Evolutionary conservation across 2,113 vertebrate genomes (phyloP).

Genomic region (Barbus barbus): DNA sequence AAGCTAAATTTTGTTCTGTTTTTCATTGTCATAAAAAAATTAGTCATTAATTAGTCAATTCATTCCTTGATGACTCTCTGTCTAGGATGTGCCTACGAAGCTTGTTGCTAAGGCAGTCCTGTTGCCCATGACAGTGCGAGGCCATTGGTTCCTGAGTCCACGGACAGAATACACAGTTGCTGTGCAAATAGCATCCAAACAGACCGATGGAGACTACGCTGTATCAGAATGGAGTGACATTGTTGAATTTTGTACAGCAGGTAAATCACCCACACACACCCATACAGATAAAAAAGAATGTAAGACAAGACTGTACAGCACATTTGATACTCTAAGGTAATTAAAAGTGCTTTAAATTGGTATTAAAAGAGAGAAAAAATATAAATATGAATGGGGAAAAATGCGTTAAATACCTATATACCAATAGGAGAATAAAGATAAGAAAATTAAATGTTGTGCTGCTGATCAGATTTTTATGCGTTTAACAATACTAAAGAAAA

Average conservation of each 20-base stretch:
- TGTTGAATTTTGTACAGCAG: slow-evolving; percentile 97
- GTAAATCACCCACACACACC: slow-evolving; percentile 62
- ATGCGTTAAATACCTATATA: too few relatives aligned
- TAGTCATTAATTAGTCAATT: not conserved
- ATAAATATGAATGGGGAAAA: too few relatives aligned
- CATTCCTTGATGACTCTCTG: not conserved
- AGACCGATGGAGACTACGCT: slow-evolving; percentile 92
- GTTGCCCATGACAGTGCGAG: slow-evolving; percentile 95
- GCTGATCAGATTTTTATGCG: not conserved
- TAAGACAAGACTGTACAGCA: not conserved
- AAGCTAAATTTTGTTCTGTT: not conserved
- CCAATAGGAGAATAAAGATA: not conserved
- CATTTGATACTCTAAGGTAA: not conserved
- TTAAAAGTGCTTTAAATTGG: not conserved
- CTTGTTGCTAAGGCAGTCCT: slow-evolving; percentile 97
- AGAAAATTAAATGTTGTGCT: not conserved
- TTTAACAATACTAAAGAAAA: not conserved
- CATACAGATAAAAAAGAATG: not conserved
- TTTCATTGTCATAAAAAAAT: not conserved
- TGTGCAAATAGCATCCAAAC: slow-evolving; percentile 95
- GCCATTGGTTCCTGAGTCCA: slow-evolving; percentile 99
- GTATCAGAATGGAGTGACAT: slow-evolving; percentile 99
- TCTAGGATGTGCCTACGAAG: slow-evolving; percentile 96
- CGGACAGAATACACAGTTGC: slow-evolving; percentile 97
- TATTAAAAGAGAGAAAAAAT: not conserved